Conservation (phyloP, 2,113 vertebrate species). For the Baryphthengus martii region DNA sequence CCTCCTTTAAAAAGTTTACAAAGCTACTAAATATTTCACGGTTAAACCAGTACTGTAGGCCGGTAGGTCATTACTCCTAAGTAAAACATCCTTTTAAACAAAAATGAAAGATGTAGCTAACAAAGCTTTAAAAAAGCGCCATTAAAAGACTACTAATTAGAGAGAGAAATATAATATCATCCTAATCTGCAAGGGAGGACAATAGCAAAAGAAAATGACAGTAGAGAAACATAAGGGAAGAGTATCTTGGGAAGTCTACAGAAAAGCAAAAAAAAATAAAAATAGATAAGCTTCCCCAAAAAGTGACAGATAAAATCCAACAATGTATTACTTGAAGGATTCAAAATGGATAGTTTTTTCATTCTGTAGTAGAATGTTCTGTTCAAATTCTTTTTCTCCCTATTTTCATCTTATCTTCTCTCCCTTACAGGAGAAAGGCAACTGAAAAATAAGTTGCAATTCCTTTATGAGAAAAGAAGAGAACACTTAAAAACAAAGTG, state of each 20-base stretch:
- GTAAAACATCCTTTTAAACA: neutral
- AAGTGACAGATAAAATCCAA: neutral
- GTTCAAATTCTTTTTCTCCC: neutral
- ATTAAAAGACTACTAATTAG: neutral
- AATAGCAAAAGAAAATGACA: neutral
- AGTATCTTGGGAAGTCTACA: neutral
- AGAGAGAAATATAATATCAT: neutral
- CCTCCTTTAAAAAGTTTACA: neutral
- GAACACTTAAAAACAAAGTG: neutral
- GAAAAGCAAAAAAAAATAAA: neutral
- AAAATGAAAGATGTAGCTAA: neutral
- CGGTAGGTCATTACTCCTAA: neutral
- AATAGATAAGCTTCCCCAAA: neutral
- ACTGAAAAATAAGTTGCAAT: neutral
- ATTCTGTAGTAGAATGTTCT: neutral
- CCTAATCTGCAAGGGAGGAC: neutral
- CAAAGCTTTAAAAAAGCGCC: neutral
- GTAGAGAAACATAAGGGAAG: neutral
- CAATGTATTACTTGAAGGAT: neutral
- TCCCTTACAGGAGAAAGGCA: neutral
- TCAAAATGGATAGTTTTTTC: neutral
- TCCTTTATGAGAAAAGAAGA: neutral
- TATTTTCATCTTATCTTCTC: neutral
- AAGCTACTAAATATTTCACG: neutral
- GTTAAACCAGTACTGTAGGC: neutral